A percentile compares a stretch with the other conserved stretches of the same genome.
Evolutionary conservation across 2,888 invertebrate species (phyloP).

Genomic region (Stenodema calcarata): DNA sequence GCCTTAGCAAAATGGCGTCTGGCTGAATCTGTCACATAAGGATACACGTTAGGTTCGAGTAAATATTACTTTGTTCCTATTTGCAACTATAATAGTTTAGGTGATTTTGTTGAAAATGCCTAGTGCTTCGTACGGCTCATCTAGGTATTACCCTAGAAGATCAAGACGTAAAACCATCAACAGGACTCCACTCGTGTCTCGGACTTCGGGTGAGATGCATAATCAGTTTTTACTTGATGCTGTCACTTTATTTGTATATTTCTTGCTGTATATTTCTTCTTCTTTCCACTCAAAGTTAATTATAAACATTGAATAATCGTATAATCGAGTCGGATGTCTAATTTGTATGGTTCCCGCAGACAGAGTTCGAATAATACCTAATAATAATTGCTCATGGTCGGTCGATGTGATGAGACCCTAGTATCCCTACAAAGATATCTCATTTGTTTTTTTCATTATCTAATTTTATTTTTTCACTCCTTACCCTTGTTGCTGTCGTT

Average conservation of each 20-base stretch:
- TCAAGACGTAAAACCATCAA: slow-evolving; percentile 91
- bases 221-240: background rate
- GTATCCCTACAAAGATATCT: background rate
- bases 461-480: background rate
- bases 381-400: slow-evolving; percentile 5
- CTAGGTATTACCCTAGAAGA: slow-evolving; percentile 89
- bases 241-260: background rate
- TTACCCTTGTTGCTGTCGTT: background rate
- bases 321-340: no score
- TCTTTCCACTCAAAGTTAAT: background rate
- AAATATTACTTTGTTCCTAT: slow-evolving; percentile 22
- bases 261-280: no score
- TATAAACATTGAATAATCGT: no score
- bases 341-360: no score
- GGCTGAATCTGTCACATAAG: slow-evolving; percentile 33
- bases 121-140: slow-evolving; percentile 93
- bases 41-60: slow-evolving; percentile 18
- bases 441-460: background rate
- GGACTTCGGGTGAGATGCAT: slow-evolving; percentile 58
- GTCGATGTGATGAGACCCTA: background rate
- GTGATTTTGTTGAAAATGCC: slow-evolving; percentile 68
- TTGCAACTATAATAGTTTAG: background rate
- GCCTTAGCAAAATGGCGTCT: slow-evolving; percentile 44
- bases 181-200: slow-evolving; percentile 81
- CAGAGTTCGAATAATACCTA: background rate